phyloP scores from a whole-genome alignment of 2,797 vertebrate species.

The Oreortyx pictus region DNA sequence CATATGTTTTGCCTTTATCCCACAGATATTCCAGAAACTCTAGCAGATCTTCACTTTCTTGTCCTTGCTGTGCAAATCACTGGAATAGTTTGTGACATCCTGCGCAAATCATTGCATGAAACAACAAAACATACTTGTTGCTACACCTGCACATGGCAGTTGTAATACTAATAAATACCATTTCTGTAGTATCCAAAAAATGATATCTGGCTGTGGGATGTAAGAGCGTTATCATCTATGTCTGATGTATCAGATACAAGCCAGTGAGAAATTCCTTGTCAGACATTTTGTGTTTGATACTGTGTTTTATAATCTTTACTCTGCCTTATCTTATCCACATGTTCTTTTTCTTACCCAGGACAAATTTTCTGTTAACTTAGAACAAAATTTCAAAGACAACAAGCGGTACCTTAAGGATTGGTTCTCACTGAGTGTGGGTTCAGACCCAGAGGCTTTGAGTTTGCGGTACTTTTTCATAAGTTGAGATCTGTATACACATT shows the following conservation, averaged over 20 bases:
- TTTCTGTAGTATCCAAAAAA: not conserved
- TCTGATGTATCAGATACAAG: not conserved
- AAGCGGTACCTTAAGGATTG: not conserved
- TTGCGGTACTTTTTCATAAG: not conserved
- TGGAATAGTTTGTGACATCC: not conserved
- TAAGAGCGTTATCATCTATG: not conserved
- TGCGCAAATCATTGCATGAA: rapidly evolving
- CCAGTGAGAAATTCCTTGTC: not conserved
- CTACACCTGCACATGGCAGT: rapidly evolving
- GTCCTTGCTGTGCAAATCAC: not conserved
- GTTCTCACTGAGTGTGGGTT: not conserved
- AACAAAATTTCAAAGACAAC: not conserved
- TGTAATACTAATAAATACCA: not conserved
- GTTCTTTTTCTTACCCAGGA: not conserved
- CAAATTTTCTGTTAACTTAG: not conserved
- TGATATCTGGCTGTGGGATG: not conserved
- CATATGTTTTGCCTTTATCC: not conserved
- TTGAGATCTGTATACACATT: not conserved
- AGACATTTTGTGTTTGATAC: not conserved
- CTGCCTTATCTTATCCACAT: not conserved
- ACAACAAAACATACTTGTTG: rapidly evolving
- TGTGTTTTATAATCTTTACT: not conserved
- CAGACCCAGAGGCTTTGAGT: not conserved
- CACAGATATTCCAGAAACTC: not conserved
- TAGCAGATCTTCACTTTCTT: not conserved